Percentiles rank a stretch among this genome's conserved stretches.
Conservation (phyloP, 2,797 vertebrate species). For the Chloroceryle amazona region DNA sequence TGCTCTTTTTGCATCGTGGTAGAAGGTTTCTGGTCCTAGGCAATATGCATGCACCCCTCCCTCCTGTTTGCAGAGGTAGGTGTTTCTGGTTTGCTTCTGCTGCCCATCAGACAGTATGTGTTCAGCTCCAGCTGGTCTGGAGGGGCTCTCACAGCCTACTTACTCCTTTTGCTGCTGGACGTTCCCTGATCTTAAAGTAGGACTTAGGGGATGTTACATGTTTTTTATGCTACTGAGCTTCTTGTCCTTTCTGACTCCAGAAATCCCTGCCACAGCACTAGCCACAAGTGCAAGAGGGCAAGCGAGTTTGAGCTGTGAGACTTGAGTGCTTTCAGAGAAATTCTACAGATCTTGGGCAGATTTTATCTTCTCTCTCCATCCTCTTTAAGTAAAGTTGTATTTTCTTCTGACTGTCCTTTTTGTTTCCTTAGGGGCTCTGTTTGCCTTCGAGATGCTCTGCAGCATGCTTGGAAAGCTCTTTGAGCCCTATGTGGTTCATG, state of each 20-base stretch:
- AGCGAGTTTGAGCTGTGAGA: neutral
- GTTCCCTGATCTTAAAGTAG: neutral
- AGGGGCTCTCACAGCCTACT: neutral
- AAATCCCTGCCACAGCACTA: neutral
- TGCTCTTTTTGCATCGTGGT: accelerated
- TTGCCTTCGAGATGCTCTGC: conserved; percentile 99
- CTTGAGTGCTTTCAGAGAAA: neutral
- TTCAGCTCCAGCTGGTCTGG: neutral
- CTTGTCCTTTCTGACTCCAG: neutral
- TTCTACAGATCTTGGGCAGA: neutral
- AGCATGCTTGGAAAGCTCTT: conserved; percentile 99
- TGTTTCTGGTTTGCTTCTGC: neutral
- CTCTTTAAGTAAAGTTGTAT: neutral
- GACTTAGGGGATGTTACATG: neutral
- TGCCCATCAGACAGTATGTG: accelerated
- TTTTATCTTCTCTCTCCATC: neutral
- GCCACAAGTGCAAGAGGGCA: neutral
- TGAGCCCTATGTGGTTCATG: conserved; percentile 97
- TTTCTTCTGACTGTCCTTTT: neutral
- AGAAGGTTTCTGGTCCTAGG: neutral
- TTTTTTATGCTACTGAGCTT: neutral
- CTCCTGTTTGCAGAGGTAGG: neutral
- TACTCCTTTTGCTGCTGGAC: neutral
- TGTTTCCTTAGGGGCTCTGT: conserved; percentile 88
- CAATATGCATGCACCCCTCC: neutral